These are phyloP conservation scores for Xenotilapia caudafasciata DNA, from an alignment of 2,113 vertebrate species.

Conservation along the genomic window DNA sequence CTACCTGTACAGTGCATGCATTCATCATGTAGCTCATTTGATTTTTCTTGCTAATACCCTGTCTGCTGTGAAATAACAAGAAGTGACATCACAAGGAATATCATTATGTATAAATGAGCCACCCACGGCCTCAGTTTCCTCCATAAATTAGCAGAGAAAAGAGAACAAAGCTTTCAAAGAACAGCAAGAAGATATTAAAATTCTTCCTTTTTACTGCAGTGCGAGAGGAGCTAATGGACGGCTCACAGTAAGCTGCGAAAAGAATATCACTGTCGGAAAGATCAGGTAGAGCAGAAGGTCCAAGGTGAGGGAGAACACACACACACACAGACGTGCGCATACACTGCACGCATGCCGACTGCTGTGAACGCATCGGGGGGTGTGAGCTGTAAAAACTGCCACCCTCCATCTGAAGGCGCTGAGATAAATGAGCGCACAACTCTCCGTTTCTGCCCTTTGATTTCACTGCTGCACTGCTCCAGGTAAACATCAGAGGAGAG, in stretches of 20 bases:
- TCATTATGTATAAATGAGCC: conserved; percentile 49
- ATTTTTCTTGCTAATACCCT: not conserved
- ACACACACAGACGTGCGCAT: not conserved
- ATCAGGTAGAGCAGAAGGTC: conserved; percentile 23
- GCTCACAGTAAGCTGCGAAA: not conserved
- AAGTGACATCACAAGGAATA: conserved; percentile 61
- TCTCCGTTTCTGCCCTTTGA: conserved; percentile 52
- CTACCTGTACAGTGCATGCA: not conserved
- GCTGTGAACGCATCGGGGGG: conserved; percentile 41
- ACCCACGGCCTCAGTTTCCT: conserved; percentile 33
- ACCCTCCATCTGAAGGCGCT: conserved; percentile 29
- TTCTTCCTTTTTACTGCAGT: not conserved
- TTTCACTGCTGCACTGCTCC: conserved; percentile 29
- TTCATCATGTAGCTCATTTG: conserved; percentile 18
- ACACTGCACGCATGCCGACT: not conserved
- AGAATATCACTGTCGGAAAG: not conserved
- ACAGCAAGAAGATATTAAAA: conserved; percentile 7
- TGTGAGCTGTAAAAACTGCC: conserved; percentile 22
- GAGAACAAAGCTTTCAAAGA: conserved; percentile 55
- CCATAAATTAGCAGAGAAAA: conserved; percentile 39
- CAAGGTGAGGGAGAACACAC: not conserved
- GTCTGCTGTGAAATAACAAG: conserved; percentile 35
- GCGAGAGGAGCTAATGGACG: conserved; percentile 5
- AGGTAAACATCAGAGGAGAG: conserved; percentile 36
- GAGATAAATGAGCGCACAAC: conserved; percentile 50